Evolutionary conservation across 2,113 vertebrate species (phyloP).

Genomic region (Trichomycterus rosablanca): DNA sequence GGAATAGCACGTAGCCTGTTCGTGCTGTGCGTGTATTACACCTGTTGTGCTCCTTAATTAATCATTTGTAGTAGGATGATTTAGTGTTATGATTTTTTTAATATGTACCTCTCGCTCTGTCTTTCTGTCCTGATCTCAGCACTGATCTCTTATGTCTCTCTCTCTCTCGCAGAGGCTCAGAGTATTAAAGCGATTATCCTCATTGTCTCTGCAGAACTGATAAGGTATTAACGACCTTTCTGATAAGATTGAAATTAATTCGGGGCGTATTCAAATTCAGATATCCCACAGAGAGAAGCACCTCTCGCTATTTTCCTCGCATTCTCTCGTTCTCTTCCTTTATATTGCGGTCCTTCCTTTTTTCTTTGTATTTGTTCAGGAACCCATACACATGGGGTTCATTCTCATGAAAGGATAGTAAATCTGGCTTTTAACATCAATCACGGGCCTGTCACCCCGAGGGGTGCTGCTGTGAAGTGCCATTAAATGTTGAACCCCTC

Average conservation of each 20-base stretch:
- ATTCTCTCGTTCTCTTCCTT: constrained; percentile 8
- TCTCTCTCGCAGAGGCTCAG: constrained; percentile 1
- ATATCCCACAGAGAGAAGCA: constrained; percentile 50
- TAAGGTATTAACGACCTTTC: constrained; percentile 59
- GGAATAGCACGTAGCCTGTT: not conserved
- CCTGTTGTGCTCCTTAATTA: constrained; percentile 18
- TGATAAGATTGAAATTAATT: constrained; percentile 72
- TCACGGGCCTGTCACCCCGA: not conserved
- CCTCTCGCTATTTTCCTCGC: constrained; percentile 19
- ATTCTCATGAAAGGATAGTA: not conserved
- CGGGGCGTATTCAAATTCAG: constrained; percentile 59
- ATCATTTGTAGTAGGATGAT: not conserved
- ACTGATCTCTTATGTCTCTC: not conserved
- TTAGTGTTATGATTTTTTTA: not conserved
- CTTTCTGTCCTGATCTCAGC: not conserved
- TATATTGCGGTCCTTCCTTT: not conserved
- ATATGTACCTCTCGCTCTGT: no score
- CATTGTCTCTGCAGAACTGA: constrained; percentile 66
- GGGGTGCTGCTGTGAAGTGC: not conserved
- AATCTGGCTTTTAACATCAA: constrained; percentile 7
- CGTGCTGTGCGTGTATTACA: not conserved
- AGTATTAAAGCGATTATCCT: constrained; percentile 60
- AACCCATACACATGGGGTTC: not conserved
- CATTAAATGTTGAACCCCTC: constrained; percentile 2
- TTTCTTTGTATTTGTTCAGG: not conserved